Conservation (phyloP, 2,797 vertebrate species). For the Hapalemur alaotrensis region DNA sequence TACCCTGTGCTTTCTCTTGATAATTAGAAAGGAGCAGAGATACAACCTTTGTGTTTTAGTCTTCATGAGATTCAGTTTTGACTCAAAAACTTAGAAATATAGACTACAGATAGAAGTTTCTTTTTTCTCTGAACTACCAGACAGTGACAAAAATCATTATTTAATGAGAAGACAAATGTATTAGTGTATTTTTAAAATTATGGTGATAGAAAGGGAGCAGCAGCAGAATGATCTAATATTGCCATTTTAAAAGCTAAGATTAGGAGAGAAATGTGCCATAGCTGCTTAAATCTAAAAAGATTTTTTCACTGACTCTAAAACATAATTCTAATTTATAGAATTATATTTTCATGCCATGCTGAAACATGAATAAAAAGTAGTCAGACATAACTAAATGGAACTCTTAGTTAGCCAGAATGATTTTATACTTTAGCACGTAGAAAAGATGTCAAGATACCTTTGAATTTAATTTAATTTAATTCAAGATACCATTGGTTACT, state of each 20-base stretch:
- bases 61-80: slow-evolving; percentile 20
- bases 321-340: not conserved
- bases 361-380: slow-evolving; percentile 20
- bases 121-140: not conserved
- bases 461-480: slow-evolving; percentile 6
- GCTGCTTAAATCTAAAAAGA: not conserved
- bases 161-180: not conserved
- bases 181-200: not conserved
- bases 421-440: slow-evolving; percentile 28
- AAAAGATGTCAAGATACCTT: not conserved
- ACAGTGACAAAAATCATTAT: not conserved
- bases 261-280: not conserved
- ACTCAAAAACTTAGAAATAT: slow-evolving; percentile 19
- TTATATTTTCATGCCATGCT: not conserved
- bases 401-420: not conserved
- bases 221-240: not conserved
- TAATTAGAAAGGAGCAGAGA: slow-evolving; percentile 54
- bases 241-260: not conserved
- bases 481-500: not conserved
- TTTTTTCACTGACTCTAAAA: not conserved
- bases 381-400: not conserved
- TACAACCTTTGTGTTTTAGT: slow-evolving; percentile 42
- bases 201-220: not conserved
- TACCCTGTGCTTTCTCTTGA: slow-evolving; percentile 35
- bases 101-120: not conserved